Percentiles rank a stretch among this genome's conserved stretches.
Evolutionary conservation across 2,797 vertebrate species (phyloP).

Genomic region (Coregonus sp.): DNA sequence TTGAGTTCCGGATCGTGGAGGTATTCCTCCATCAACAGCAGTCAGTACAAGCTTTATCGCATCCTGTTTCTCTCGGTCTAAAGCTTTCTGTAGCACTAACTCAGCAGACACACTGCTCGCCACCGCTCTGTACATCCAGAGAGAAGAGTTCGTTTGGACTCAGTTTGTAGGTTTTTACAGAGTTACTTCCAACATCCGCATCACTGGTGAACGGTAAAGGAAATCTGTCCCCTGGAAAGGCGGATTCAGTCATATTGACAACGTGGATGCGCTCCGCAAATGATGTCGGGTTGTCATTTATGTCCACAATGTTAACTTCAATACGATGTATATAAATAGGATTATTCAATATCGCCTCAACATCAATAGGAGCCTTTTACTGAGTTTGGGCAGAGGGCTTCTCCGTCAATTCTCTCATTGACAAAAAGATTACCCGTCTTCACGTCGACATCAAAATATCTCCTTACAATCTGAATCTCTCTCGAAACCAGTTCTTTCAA

Average conservation of each 20-base stretch:
- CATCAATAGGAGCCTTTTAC: slow-evolving; percentile 39
- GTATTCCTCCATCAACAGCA: slow-evolving; percentile 43
- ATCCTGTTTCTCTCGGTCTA: slow-evolving; percentile 44
- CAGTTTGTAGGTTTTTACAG: slow-evolving; percentile 46
- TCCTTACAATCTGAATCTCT: slow-evolving; percentile 47
- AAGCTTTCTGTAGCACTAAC: slow-evolving; percentile 42
- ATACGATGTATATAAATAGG: slow-evolving; percentile 33
- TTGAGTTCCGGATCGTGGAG: slow-evolving; percentile 34
- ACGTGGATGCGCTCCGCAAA: slow-evolving; percentile 27
- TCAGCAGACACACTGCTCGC: slow-evolving; percentile 31
- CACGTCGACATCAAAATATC: slow-evolving; percentile 54
- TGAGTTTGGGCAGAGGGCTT: slow-evolving; percentile 42
- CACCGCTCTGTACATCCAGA: slow-evolving; percentile 37
- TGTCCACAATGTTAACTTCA: slow-evolving; percentile 35
- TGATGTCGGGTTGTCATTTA: slow-evolving; percentile 46
- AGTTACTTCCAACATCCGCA: slow-evolving; percentile 38
- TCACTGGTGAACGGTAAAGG: slow-evolving; percentile 29
- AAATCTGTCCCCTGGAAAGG: slow-evolving; percentile 51
- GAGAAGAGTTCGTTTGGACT: slow-evolving; percentile 47
- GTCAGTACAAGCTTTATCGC: slow-evolving; percentile 25
- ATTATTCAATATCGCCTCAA: slow-evolving; percentile 31
- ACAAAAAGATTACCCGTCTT: slow-evolving; percentile 49
- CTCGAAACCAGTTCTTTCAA: slow-evolving; percentile 46
- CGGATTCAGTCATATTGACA: slow-evolving; percentile 56
- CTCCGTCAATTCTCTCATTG: slow-evolving; percentile 54